Conservation (phyloP, 1,140 invertebrate species). For the Drosophila athabasca region DNA sequence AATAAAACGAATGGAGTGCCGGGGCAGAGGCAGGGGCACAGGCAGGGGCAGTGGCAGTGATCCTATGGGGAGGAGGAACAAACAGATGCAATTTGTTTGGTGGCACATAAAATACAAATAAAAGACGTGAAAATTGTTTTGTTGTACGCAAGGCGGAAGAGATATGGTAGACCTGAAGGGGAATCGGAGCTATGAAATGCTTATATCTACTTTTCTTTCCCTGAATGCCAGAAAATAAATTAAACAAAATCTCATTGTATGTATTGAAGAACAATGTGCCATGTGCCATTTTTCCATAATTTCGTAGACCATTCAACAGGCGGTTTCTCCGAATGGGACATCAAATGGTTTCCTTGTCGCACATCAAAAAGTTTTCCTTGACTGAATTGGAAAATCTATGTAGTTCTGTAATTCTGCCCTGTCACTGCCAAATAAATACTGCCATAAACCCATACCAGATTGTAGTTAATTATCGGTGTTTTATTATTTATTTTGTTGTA, state of each 20-base stretch:
- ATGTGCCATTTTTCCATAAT: no score
- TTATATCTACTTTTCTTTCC: no score
- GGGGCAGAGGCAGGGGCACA: not conserved
- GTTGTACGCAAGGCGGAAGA: not conserved
- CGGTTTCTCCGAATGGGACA: not conserved
- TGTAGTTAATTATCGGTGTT: constrained; percentile 64
- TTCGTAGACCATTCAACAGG: not conserved
- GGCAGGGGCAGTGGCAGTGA: not conserved
- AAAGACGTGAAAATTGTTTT: constrained; percentile 18
- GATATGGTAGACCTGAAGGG: no score
- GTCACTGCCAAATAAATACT: constrained; percentile 70
- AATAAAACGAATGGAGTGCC: constrained; percentile 66
- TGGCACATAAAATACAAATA: constrained; percentile 31
- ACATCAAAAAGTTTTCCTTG: constrained; percentile 1
- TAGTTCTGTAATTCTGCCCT: constrained; percentile 26
- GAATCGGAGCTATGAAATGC: no score
- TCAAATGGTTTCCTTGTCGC: not conserved
- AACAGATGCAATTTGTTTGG: constrained; percentile 58
- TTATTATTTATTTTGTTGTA: constrained; percentile 36
- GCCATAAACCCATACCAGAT: constrained; percentile 40
- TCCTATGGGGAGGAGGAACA: not conserved
- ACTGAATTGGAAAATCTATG: constrained; percentile 8
- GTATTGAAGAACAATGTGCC: no score
- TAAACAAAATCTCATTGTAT: no score
- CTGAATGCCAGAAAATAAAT: no score